Percentiles rank a stretch among this genome's conserved stretches.
Evolutionary conservation across 2,797 vertebrate species (phyloP).

Genomic region (Enteromius mattozi): DNA sequence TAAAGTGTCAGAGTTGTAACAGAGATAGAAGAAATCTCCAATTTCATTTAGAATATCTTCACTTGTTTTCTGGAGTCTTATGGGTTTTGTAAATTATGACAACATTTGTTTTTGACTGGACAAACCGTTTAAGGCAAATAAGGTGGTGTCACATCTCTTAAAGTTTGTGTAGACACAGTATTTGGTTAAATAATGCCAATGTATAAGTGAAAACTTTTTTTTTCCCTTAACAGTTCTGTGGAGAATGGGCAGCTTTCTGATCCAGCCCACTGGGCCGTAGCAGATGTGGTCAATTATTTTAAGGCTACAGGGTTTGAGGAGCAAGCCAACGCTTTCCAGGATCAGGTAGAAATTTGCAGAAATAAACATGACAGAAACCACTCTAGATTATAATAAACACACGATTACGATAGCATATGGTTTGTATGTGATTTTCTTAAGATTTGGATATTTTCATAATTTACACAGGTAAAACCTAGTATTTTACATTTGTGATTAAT

Average conservation of each 20-base stretch:
- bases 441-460: too few relatives aligned
- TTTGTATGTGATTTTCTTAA: too few relatives aligned
- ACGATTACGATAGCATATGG: too few relatives aligned
- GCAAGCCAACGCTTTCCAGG: slow-evolving; percentile 94
- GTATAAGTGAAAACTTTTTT: background rate
- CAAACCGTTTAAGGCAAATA: background rate
- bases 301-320: slow-evolving; percentile 96
- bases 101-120: background rate
- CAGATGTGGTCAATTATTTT: slow-evolving; percentile 97
- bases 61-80: background rate
- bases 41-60: background rate
- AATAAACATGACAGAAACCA: too few relatives aligned
- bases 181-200: background rate
- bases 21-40: background rate
- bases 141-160: background rate
- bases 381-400: too few relatives aligned
- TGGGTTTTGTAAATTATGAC: background rate
- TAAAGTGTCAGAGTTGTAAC: background rate
- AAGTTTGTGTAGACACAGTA: background rate
- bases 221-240: slow-evolving; percentile 80
- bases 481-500: too few relatives aligned
- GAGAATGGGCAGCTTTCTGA: slow-evolving; percentile 93
- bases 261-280: slow-evolving; percentile 94
- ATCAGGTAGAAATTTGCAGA: slow-evolving; percentile 84
- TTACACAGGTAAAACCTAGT: too few relatives aligned